Conservation (phyloP, 2,113 vertebrate genomes). For the Colistium nudipinnis region DNA sequence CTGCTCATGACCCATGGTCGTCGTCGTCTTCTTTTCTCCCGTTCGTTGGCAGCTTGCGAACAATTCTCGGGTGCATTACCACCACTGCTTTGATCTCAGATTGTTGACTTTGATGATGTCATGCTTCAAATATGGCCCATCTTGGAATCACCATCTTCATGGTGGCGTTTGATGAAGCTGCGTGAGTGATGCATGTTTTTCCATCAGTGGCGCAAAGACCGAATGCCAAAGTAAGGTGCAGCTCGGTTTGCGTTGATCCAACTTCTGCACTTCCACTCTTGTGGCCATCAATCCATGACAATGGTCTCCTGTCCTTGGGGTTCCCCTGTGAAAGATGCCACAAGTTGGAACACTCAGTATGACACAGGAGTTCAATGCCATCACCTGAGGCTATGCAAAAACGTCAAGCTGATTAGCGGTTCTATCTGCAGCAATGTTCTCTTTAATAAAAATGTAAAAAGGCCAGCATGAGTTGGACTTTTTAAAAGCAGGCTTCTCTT, state of each 20-base stretch:
- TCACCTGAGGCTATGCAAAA: conserved; percentile 61
- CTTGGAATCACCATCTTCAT: too few relatives aligned
- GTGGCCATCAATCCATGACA: conserved; percentile 35
- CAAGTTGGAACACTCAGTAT: neutral
- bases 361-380: neutral
- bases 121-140: too few relatives aligned
- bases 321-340: conserved; percentile 39
- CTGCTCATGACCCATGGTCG: conserved; percentile 72
- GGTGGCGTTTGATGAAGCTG: conserved; percentile 22
- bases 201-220: conserved; percentile 10
- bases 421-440: conserved; percentile 22
- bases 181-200: conserved; percentile 33
- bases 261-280: conserved; percentile 29
- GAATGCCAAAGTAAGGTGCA: neutral
- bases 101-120: too few relatives aligned
- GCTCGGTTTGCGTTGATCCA: conserved; percentile 7
- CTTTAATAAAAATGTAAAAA: neutral
- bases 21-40: too few relatives aligned
- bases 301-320: neutral
- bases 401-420: conserved; percentile 8
- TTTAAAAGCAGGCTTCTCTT: too few relatives aligned
- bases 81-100: too few relatives aligned
- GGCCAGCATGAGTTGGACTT: neutral
- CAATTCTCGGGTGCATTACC: too few relatives aligned
- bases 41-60: too few relatives aligned